Conservation (phyloP, 2,113 vertebrate genomes). For the Peromyscus polionotus region DNA sequence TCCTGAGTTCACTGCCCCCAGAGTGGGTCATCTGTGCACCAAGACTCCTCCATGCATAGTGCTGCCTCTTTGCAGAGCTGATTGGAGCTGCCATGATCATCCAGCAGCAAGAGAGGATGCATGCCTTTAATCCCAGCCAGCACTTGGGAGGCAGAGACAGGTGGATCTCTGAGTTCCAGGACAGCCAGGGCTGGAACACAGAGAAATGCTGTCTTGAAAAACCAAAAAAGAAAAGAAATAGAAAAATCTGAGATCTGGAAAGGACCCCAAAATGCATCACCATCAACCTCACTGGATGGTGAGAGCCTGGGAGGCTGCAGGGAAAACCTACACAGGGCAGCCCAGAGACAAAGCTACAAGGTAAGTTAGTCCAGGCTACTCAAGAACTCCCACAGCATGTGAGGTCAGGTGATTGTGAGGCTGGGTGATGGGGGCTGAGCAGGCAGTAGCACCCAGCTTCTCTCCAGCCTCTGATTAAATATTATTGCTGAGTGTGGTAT, state of each 20-base stretch:
- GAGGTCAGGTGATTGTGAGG: not conserved
- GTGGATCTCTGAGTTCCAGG: not conserved
- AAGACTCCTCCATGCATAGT: not conserved
- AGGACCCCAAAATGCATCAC: not conserved
- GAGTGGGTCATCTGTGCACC: too few relatives aligned
- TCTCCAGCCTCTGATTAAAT: not conserved
- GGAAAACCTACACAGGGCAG: not conserved
- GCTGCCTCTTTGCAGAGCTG: not conserved
- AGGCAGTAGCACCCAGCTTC: not conserved
- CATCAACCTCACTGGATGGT: not conserved
- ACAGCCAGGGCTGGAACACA: not conserved
- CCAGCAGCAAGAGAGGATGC: not conserved
- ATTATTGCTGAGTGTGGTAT: not conserved
- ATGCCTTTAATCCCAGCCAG: not conserved
- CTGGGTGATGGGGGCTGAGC: not conserved
- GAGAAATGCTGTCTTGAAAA: not conserved
- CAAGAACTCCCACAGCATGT: too few relatives aligned
- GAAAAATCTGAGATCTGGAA: slow-evolving; percentile 64
- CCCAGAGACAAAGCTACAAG: not conserved
- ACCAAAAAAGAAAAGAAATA: slow-evolving; percentile 28
- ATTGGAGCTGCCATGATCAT: not conserved
- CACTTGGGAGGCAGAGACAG: not conserved
- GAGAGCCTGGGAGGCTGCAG: not conserved
- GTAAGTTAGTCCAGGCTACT: not conserved
- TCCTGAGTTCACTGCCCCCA: not conserved